Conservation (phyloP, 2,797 vertebrate species). For the Pseudochaenichthys georgianus region DNA sequence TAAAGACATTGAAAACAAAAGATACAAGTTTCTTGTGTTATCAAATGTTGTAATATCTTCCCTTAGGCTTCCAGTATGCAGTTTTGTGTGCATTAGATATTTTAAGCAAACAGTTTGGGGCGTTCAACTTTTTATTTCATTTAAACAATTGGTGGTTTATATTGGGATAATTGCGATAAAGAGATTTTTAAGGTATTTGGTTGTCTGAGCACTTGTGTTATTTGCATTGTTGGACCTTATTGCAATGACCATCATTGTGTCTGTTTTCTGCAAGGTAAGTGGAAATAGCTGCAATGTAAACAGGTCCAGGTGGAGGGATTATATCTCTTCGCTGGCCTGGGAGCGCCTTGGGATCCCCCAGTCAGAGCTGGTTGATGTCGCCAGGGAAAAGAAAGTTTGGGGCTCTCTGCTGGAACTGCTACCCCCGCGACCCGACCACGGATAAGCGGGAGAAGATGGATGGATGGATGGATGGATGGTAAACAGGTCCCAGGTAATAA, state of each 20-base stretch:
- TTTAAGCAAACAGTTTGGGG: not conserved
- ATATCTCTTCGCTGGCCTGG: no score
- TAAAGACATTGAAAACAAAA: not conserved
- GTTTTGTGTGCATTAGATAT: not conserved
- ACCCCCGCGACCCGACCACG: no score
- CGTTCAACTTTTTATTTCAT: not conserved
- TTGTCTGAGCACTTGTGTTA: not conserved
- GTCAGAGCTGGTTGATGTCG: no score
- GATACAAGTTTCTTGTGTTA: not conserved
- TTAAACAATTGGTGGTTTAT: not conserved
- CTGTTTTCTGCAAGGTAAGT: not conserved
- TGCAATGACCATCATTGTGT: not conserved
- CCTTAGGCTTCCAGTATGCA: not conserved
- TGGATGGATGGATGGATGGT: no score
- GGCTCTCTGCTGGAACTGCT: no score
- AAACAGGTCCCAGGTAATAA: constrained; percentile 11
- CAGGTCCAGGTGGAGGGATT: constrained; percentile 10
- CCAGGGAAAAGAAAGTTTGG: no score
- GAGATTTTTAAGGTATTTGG: not conserved
- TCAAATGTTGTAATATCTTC: not conserved
- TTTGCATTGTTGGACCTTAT: not conserved
- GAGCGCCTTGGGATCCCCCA: no score
- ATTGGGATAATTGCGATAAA: not conserved
- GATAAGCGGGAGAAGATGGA: no score
- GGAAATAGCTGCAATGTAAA: constrained; percentile 3